These are phyloP conservation scores for Ceyx cyanopectus DNA, from an alignment of 2,113 vertebrate genomes.

Conservation along the genomic window DNA sequence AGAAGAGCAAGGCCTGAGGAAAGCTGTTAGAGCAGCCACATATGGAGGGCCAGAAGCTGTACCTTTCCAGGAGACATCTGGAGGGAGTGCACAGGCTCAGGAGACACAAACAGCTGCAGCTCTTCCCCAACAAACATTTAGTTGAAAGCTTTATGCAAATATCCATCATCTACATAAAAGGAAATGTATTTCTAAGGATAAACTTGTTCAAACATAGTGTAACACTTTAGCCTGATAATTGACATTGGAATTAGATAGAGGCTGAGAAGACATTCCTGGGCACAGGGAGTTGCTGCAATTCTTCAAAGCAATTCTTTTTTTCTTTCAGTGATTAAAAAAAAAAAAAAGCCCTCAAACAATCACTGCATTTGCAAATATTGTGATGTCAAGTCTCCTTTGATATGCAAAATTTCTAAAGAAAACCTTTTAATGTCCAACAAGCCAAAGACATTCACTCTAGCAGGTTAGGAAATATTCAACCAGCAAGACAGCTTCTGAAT, in stretches of 20 bases:
- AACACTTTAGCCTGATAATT: not conserved
- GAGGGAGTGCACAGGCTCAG: conserved; percentile 68
- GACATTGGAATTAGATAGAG: not conserved
- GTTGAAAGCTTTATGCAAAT: conserved; percentile 81
- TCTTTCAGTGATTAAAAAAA: not conserved
- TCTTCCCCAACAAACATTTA: conserved; percentile 83
- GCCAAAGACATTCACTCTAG: not conserved
- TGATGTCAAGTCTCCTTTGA: not conserved
- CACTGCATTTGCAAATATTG: conserved; percentile 6
- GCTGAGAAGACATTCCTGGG: not conserved
- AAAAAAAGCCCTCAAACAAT: not conserved
- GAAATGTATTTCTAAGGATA: not conserved
- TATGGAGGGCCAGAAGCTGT: not conserved
- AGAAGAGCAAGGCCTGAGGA: not conserved
- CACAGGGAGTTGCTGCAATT: not conserved
- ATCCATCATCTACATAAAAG: conserved; percentile 77
- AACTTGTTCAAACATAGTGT: not conserved
- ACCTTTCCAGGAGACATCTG: conserved; percentile 78
- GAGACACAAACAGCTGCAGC: conserved; percentile 73
- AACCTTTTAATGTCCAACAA: conserved; percentile 12
- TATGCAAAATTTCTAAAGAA: not conserved
- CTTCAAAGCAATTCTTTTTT: conserved; percentile 15
- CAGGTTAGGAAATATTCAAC: not conserved
- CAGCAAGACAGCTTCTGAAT: not conserved
- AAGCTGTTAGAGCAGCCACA: not conserved